Conservation (phyloP, 2,113 vertebrate genomes). For the Oryctolagus cuniculus region DNA sequence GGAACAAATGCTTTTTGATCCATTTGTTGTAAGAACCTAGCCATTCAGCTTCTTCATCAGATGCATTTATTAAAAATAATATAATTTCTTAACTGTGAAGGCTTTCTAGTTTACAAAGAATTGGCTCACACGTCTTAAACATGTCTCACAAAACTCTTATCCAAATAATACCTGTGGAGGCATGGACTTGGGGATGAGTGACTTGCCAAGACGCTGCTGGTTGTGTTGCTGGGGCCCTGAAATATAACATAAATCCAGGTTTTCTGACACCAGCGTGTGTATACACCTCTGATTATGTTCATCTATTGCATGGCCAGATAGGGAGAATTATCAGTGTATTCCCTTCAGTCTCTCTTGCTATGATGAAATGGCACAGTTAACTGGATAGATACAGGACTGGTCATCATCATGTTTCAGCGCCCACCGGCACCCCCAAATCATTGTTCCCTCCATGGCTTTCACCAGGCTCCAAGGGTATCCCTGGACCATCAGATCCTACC, state of each 20-base stretch:
- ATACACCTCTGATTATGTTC: background rate
- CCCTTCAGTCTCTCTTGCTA: background rate
- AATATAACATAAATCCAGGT: background rate
- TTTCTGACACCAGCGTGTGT: background rate
- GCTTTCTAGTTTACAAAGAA: background rate
- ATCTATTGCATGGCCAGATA: background rate
- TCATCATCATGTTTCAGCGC: background rate
- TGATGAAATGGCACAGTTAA: background rate
- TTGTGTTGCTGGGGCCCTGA: background rate
- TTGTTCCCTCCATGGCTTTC: background rate
- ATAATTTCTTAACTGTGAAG: background rate
- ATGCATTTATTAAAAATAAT: constrained; percentile 18
- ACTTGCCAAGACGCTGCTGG: background rate
- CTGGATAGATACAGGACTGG: background rate
- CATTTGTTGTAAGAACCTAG: background rate
- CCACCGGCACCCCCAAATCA: background rate
- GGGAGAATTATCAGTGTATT: background rate
- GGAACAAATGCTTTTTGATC: background rate
- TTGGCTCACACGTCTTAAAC: background rate
- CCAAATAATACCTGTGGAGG: background rate
- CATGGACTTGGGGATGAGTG: background rate
- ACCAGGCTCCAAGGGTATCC: no score
- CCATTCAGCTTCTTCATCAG: background rate
- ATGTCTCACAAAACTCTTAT: background rate
- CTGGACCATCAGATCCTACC: background rate